Evolutionary conservation across 2,797 vertebrate species (phyloP).

Genomic region (Antennarius maculatus): DNA sequence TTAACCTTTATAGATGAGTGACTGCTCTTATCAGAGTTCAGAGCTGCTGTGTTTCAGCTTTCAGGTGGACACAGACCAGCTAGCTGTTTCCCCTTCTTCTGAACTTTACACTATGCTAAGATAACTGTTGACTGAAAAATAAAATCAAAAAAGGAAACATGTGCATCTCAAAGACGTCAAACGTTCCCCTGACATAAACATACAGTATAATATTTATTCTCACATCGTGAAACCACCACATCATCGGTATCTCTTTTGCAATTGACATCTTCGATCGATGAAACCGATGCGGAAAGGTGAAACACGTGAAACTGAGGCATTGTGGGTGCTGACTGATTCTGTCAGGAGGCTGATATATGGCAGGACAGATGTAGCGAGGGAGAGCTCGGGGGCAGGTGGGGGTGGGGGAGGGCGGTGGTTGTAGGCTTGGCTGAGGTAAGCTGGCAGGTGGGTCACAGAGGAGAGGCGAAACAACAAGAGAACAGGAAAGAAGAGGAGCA

Average conservation of each 20-base stretch:
- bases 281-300: constrained; percentile 52
- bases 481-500: constrained; percentile 55
- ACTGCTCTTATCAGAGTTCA: no score
- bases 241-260: constrained; percentile 32
- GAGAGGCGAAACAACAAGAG: constrained; percentile 46
- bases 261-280: constrained; percentile 57
- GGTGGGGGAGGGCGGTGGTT: constrained; percentile 13
- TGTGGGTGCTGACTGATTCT: constrained; percentile 68
- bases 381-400: neutral
- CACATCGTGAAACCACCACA: constrained; percentile 26
- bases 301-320: constrained; percentile 58
- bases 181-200: neutral
- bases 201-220: constrained; percentile 6
- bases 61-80: neutral
- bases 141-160: neutral
- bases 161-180: neutral
- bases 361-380: constrained; percentile 63
- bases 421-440: constrained; percentile 59
- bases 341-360: constrained; percentile 75
- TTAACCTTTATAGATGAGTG: no score
- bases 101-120: neutral
- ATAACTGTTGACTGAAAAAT: neutral
- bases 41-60: neutral
- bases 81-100: neutral
- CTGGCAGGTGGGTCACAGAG: constrained; percentile 56